phyloP scores from a whole-genome alignment of 2,797 vertebrate species.

The Tokudaia tokunoshimensis region DNA sequence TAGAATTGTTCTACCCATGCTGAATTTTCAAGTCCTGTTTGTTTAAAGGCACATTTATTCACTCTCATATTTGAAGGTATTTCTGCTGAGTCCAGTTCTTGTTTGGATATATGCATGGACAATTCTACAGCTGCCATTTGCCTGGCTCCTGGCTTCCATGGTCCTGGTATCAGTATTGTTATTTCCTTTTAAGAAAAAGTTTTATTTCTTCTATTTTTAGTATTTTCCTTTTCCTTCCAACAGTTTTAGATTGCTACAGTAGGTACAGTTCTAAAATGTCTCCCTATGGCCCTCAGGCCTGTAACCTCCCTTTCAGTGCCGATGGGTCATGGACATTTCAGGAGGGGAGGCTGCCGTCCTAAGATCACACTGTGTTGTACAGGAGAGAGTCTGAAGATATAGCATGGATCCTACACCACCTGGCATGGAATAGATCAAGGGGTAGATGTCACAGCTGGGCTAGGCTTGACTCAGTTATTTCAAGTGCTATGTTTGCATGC shows the following conservation, averaged over 20 bases:
- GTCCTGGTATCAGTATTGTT: neutral
- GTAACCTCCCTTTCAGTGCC: too few species aligned
- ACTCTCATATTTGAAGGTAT: neutral
- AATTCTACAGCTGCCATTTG: neutral
- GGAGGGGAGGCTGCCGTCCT: too few species aligned
- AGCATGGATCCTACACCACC: neutral
- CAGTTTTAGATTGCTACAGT: neutral
- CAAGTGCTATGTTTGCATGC: neutral
- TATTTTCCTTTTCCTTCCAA: neutral
- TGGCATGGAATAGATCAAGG: neutral
- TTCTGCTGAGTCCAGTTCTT: neutral
- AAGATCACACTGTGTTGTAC: neutral
- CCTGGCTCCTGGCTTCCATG: neutral
- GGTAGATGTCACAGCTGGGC: neutral
- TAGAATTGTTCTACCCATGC: neutral
- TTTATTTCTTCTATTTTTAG: neutral
- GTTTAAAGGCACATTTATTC: neutral
- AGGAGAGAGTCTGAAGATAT: neutral
- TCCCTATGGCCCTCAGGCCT: neutral
- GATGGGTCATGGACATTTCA: rapidly evolving
- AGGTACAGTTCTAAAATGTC: neutral
- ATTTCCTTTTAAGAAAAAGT: neutral
- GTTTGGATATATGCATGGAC: neutral
- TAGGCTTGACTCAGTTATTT: neutral
- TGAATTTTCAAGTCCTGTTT: neutral